Base-by-base conservation (phyloP, 2,888 invertebrate species). In the Chromoteleia sp. region DNA sequence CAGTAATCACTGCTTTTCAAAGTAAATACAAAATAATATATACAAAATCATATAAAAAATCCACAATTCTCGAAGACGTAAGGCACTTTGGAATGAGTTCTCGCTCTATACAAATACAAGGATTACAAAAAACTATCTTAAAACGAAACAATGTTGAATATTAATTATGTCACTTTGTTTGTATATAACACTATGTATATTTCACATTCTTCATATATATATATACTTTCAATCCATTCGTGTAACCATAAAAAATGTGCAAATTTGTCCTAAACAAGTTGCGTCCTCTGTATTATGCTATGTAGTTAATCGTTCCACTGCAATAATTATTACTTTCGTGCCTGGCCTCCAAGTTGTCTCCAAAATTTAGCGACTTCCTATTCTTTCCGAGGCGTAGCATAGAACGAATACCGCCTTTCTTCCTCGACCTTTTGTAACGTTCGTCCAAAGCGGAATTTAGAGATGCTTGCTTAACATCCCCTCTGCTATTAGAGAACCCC, bases 391-490 rank as follows among this genome's bases (percentile, higher is more conserved):
- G 85, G 65, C 92, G 87, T 2, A 92, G 86, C 91, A 92, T 91
- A 1, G 92, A 91, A 7, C 91, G 86, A 14, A 91, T 90, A 4
- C 91, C 91, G 0, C 90, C 90, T 74, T 92, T 92, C 70, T 91
- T 92, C 30, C 90, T 83, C 5, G 89, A 91, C n/a, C 91, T 84
- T 56, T 91, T 92, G 73, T 91, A 91, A 52, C 91, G 84, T 52
- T 91, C 91, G 52, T 92, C 92, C 14, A 92, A 81, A 1, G 93
- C 94, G 1, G 94, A 94, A 93, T 97, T 95, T 6, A 97, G 92
- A 0, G 97, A 97, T 0, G 96, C 96, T 88, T 97, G 97, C 77
- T 96, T 94, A 4, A 96, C 96, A 1, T 94, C 95, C 25, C 95
- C 94, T 41, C 95, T 92, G 14, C 89, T 92, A 85, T 94, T 94